Percentiles rank a stretch among this genome's conserved stretches.
These are phyloP conservation scores for Galeopsomyia nigrocyanea DNA, from an alignment of 2,888 invertebrate species.

Conservation along the genomic window DNA sequence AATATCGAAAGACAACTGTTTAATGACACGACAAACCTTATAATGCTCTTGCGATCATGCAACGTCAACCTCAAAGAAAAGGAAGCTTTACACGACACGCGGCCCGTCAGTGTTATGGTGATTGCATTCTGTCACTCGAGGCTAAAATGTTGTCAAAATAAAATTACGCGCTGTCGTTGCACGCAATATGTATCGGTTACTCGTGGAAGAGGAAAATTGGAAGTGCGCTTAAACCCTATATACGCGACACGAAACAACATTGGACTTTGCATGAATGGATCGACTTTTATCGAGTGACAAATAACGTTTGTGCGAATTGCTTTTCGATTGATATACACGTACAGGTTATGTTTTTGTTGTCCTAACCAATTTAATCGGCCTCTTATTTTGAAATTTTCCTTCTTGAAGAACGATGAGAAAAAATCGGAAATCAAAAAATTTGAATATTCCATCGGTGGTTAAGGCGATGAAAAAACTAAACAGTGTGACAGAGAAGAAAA, in stretches of 20 bases:
- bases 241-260: too few relatives aligned
- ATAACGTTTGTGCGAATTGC: neutral
- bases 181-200: constrained; percentile 1
- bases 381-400: neutral
- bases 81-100: neutral
- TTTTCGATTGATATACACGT: neutral
- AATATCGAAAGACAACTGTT: too few relatives aligned
- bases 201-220: constrained; percentile 9
- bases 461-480: constrained; percentile 23
- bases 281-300: too few relatives aligned
- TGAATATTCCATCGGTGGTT: constrained; percentile 10
- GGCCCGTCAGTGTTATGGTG: neutral
- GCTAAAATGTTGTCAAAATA: neutral
- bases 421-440: neutral
- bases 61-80: too few relatives aligned
- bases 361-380: neutral
- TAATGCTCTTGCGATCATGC: too few relatives aligned
- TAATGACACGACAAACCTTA: too few relatives aligned
- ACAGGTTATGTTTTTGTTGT: constrained; percentile 6
- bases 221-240: neutral
- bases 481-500: constrained; percentile 24
- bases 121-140: constrained; percentile 25
- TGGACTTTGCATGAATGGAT: too few relatives aligned
- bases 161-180: neutral
- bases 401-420: constrained; percentile 7